These are phyloP conservation scores for Chymomyza caudatula DNA, from an alignment of 2,888 invertebrate genomes.

Conservation along the genomic window DNA sequence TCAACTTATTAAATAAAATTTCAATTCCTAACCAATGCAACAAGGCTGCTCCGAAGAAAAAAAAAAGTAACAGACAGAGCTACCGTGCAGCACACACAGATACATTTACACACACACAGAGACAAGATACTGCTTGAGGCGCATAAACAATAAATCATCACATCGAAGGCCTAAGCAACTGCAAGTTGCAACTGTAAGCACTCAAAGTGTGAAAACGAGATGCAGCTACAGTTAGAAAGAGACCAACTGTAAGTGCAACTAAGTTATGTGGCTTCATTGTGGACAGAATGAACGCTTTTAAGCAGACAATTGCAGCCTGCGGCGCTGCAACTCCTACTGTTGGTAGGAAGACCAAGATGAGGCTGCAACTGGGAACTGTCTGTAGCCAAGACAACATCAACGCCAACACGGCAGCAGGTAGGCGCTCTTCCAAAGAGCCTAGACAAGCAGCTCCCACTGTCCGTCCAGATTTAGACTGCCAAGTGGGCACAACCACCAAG, in stretches of 20 bases:
- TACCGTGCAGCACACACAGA: slow-evolving; percentile 49
- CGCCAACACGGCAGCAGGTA: slow-evolving; percentile 38
- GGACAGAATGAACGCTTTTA: slow-evolving; percentile 74
- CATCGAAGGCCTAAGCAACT: slow-evolving; percentile 51
- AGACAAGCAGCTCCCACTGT: slow-evolving; percentile 42
- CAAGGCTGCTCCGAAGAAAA: slow-evolving; percentile 8
- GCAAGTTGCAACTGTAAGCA: background rate
- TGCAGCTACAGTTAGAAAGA: slow-evolving; percentile 45
- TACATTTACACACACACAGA: background rate
- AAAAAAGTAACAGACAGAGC: slow-evolving; percentile 22
- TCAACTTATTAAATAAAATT: slow-evolving; percentile 72
- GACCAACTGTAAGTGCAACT: slow-evolving; percentile 37
- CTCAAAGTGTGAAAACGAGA: slow-evolving; percentile 55
- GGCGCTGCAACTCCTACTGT: slow-evolving; percentile 61
- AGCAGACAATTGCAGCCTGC: slow-evolving; percentile 76
- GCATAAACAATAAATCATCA: slow-evolving; percentile 66
- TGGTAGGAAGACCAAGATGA: slow-evolving; percentile 15
- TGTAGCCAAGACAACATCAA: slow-evolving; percentile 20
- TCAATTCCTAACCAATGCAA: slow-evolving; percentile 49
- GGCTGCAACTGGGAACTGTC: background rate
- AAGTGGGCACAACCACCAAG: slow-evolving; percentile 17
- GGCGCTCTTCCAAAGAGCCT: slow-evolving; percentile 23
- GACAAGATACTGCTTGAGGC: slow-evolving; percentile 53
- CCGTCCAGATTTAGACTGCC: background rate
- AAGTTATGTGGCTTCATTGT: slow-evolving; percentile 74